Evolutionary conservation across 53 echinoderm and acorn worm genomes (phyloP), one percentile per base, ranked within the genome.

Genomic region (Temnopleurus reevesii): DNA sequence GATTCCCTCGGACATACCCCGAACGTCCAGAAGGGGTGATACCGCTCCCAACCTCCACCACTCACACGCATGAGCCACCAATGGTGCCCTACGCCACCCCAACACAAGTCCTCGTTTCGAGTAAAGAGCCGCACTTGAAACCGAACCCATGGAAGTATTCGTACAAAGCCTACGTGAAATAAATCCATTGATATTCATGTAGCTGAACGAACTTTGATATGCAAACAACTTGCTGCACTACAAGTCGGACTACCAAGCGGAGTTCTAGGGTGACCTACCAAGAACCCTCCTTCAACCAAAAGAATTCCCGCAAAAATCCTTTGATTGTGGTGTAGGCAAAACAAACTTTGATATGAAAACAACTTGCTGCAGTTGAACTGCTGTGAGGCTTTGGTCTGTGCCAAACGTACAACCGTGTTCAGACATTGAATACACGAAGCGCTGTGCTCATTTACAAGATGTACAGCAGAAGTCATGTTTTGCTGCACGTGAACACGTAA

Each of bases 101-200:
- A 54, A 99, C 99, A 33, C 99, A 99, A 49, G 92, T 92, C 23
- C 92, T 96, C 12, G 99, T 96, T 0, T 99, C 99, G 19, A 96
- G 96, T 33, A 91, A 99, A 87, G 99, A 99, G 76, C 99, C 99
- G 9, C 96, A 96, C 51, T 53, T 99, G 0, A 94, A 99, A 90
- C 96, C 94, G 15, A 96, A 99, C 89, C 99, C 99, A 1, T 99
- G 99, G 99, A 96, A 93, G 81, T 96, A 99, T 47, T 99, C 99
- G 2, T 93, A 99, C 77, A 99, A 96, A 77, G 93, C 95, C 5
- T 95, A 93, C 26, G 79, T 77, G 23, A 79, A 57, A 56, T 89
- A 71, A 46, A 28, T 34, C n/a, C n/a, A n/a, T n/a, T n/a, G n/a
- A n/a, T n/a, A n/a, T n/a, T n/a, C n/a, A n/a, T n/a, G 38, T 38